phyloP scores from a whole-genome alignment of 1,140 invertebrate species.

The Antheraea pernyi region DNA sequence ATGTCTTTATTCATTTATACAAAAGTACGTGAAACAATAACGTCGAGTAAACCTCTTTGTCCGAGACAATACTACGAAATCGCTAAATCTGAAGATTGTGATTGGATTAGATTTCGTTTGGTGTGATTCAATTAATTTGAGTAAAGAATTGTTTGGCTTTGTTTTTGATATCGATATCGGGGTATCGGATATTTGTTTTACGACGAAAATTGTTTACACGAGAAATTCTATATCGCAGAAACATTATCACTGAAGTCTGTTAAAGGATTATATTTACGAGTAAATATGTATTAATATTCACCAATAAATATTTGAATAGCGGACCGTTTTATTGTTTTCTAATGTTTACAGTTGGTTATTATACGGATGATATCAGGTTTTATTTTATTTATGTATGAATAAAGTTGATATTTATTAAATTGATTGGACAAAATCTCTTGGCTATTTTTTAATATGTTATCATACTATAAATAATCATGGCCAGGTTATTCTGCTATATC shows the following conservation, averaged over 20 bases:
- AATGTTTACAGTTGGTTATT: neutral
- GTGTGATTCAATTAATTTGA: constrained; percentile 49
- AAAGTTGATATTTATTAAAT: neutral
- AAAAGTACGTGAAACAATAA: constrained; percentile 44
- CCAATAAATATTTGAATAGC: neutral
- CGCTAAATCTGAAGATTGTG: constrained; percentile 27
- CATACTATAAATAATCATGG: too few relatives aligned
- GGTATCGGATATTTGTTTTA: constrained; percentile 29
- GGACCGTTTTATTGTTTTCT: neutral
- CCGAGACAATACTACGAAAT: constrained; percentile 43
- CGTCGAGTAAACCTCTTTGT: constrained; percentile 38
- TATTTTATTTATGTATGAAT: neutral
- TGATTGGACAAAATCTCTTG: neutral
- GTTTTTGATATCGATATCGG: constrained; percentile 28
- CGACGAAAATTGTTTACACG: constrained; percentile 9
- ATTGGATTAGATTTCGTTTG: constrained; percentile 31
- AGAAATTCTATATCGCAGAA: neutral
- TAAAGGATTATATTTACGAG: neutral
- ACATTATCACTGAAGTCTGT: neutral
- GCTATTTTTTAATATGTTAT: neutral
- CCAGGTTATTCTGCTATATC: too few relatives aligned
- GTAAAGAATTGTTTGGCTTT: constrained; percentile 28
- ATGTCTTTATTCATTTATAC: constrained; percentile 20
- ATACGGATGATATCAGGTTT: neutral
- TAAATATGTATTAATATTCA: neutral